Conservation (phyloP, 53 echinoderm and acorn worm species). For the Antedon mediterranea region DNA sequence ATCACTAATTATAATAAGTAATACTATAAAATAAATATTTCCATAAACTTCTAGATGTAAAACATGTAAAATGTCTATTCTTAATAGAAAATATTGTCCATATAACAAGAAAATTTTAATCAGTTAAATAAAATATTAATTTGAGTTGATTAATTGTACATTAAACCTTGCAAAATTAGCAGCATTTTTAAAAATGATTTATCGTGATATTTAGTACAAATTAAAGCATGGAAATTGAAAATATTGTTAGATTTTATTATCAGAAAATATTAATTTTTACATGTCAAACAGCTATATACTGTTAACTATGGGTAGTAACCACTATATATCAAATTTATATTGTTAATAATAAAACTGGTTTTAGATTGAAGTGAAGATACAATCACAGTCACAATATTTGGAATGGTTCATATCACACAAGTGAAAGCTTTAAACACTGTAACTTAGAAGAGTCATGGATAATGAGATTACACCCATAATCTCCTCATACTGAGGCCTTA, state of each 20-base stretch:
- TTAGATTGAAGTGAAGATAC: background rate
- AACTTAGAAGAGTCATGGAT: no score
- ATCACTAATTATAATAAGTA: no score
- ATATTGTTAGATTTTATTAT: background rate
- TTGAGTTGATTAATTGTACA: background rate
- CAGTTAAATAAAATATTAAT: background rate
- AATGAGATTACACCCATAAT: no score
- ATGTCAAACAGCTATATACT: background rate
- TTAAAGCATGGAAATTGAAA: background rate
- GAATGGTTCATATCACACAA: background rate
- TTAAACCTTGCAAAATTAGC: background rate
- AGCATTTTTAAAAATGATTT: background rate
- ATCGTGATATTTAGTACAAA: background rate
- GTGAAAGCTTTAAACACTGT: background rate
- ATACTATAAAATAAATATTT: no score
- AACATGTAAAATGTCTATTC: no score
- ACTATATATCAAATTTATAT: background rate
- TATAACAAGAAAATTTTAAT: no score
- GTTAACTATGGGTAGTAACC: background rate
- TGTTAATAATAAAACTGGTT: background rate
- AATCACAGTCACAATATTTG: background rate
- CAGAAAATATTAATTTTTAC: background rate
- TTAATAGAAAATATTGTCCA: no score
- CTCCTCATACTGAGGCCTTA: no score
- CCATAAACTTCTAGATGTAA: no score